phyloP scores from a whole-genome alignment of 35 echinoderm and acorn worm species.

The Heliocidaris erythrogramma region DNA sequence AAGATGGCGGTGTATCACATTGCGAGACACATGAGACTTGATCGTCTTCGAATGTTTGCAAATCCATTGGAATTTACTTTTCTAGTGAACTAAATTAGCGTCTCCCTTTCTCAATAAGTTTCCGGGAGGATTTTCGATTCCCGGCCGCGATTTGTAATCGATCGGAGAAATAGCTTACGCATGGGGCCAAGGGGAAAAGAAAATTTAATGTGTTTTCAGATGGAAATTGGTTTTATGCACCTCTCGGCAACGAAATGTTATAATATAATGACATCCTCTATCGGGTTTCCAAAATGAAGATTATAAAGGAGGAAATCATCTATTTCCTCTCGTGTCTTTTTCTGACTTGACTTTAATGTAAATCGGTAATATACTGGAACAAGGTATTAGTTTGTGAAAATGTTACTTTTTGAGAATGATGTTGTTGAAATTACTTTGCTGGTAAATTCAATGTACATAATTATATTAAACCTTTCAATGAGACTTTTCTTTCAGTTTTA shows the following conservation, averaged over 20 bases:
- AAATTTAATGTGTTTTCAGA: neutral
- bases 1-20: neutral
- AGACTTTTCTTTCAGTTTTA: no score
- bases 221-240: conserved; percentile 15
- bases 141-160: neutral
- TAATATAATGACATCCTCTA: neutral
- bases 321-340: neutral
- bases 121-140: neutral
- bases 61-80: neutral
- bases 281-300: neutral
- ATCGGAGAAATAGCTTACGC: neutral
- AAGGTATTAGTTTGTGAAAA: neutral
- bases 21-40: neutral
- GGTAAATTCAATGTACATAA: no score
- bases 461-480: no score
- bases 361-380: neutral
- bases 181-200: neutral
- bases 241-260: neutral
- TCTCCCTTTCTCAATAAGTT: neutral
- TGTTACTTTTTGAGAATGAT: neutral
- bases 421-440: no score
- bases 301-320: neutral
- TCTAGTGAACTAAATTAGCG: neutral
- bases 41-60: neutral
- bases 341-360: neutral